phyloP scores from a whole-genome alignment of 2,888 invertebrate species.

The Prosapia bicincta region DNA sequence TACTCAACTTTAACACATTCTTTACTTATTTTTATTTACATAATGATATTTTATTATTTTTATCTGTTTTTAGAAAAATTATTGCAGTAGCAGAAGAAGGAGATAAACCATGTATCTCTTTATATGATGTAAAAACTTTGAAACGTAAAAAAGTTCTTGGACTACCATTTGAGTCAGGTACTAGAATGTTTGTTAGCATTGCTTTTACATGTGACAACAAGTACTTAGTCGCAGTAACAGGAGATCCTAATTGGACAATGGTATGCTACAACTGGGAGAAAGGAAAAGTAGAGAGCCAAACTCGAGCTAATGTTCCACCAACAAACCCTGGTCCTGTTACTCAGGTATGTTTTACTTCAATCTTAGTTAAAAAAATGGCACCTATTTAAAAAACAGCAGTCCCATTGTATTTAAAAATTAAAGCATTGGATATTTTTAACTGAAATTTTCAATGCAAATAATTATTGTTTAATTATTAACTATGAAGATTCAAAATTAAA shows the following conservation, averaged over 20 bases:
- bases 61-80: slow-evolving; percentile 52
- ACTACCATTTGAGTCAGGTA: slow-evolving; percentile 56
- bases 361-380: no score
- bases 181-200: slow-evolving; percentile 65
- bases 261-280: slow-evolving; percentile 80
- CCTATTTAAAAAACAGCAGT: no score
- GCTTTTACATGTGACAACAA: slow-evolving; percentile 81
- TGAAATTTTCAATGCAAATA: no score
- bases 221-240: slow-evolving; percentile 73
- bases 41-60: neutral
- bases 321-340: slow-evolving; percentile 61
- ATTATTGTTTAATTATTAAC: no score
- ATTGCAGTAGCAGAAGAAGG: slow-evolving; percentile 51
- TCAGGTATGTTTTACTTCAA: no score
- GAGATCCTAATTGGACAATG: slow-evolving; percentile 78
- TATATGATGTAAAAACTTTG: slow-evolving; percentile 68
- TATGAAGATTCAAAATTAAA: no score
- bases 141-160: slow-evolving; percentile 65
- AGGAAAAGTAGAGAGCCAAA: slow-evolving; percentile 71
- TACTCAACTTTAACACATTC: neutral
- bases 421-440: no score
- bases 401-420: no score
- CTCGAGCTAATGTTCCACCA: slow-evolving; percentile 66
- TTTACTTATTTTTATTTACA: neutral
- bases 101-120: slow-evolving; percentile 61